Percentiles rank a stretch among this genome's conserved stretches.
phyloP scores from a whole-genome alignment of 2,113 vertebrate species.

The Corythornis cristatus region DNA sequence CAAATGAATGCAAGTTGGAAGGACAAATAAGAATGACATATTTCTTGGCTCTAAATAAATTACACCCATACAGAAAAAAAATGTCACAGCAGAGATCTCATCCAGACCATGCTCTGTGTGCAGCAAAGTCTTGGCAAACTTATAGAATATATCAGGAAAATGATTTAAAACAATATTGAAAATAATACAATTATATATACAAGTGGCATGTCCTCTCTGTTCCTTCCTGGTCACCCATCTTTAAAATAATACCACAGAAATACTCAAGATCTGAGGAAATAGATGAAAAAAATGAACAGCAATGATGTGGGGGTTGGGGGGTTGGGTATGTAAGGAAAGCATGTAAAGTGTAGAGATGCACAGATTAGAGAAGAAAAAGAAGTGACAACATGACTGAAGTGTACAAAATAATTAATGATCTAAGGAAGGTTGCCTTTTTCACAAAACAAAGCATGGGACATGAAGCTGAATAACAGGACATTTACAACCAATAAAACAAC shows the following conservation, averaged over 20 bases:
- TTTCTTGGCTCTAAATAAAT: constrained; percentile 30
- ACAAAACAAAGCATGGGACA: background rate
- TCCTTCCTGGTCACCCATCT: background rate
- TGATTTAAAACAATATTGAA: background rate
- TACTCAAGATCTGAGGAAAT: background rate
- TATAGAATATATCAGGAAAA: background rate
- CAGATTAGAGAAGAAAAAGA: background rate
- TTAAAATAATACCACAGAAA: background rate
- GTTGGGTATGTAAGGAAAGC: background rate
- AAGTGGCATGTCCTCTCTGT: background rate
- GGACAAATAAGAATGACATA: background rate
- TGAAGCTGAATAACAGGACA: background rate
- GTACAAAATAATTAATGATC: background rate
- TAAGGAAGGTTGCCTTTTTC: background rate
- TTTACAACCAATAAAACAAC: constrained; percentile 16
- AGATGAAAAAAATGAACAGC: background rate
- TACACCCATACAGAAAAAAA: background rate
- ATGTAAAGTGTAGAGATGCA: background rate
- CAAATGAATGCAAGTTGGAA: constrained; percentile 4
- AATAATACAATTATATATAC: background rate
- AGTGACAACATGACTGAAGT: background rate
- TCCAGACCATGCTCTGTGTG: background rate
- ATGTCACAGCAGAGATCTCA: background rate
- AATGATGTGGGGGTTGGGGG: background rate
- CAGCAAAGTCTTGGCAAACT: background rate